Conservation (phyloP, 2,888 invertebrate species). For the Ditylenchus weischeri region DNA sequence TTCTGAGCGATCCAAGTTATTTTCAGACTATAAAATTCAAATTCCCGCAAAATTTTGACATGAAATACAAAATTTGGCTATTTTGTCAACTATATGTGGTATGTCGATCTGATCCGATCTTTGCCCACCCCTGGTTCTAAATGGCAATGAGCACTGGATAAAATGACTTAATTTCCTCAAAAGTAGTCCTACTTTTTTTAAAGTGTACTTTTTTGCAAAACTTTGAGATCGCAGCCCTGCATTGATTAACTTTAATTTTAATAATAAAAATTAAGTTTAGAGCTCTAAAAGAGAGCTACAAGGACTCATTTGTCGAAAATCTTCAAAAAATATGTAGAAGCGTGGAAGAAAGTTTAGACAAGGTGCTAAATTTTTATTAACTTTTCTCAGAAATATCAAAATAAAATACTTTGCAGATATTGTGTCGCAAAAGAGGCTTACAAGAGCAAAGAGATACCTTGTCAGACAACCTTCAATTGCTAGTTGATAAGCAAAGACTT, state of each 20-base stretch:
- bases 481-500: conserved; percentile 71
- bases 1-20: too few species aligned
- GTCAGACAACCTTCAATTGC: conserved; percentile 64
- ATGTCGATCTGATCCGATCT: too few species aligned
- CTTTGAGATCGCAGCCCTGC: too few species aligned
- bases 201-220: too few species aligned
- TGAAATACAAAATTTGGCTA: too few species aligned
- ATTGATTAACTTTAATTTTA: neutral
- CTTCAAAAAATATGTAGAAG: conserved; percentile 84
- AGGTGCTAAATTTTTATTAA: conserved; percentile 20
- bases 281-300: conserved; percentile 76
- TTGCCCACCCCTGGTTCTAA: too few species aligned
- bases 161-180: too few species aligned
- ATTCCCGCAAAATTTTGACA: too few species aligned
- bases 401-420: conserved; percentile 59
- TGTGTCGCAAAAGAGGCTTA: conserved; percentile 69
- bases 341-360: conserved; percentile 75
- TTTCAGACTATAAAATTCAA: too few species aligned
- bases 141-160: too few species aligned
- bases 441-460: conserved; percentile 70
- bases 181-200: too few species aligned
- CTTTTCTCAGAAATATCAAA: conserved; percentile 9
- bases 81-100: too few species aligned
- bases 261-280: conserved; percentile 62
- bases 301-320: conserved; percentile 84